phyloP scores from a whole-genome alignment of 2,113 vertebrate genomes.

The Trichomycterus rosablanca region DNA sequence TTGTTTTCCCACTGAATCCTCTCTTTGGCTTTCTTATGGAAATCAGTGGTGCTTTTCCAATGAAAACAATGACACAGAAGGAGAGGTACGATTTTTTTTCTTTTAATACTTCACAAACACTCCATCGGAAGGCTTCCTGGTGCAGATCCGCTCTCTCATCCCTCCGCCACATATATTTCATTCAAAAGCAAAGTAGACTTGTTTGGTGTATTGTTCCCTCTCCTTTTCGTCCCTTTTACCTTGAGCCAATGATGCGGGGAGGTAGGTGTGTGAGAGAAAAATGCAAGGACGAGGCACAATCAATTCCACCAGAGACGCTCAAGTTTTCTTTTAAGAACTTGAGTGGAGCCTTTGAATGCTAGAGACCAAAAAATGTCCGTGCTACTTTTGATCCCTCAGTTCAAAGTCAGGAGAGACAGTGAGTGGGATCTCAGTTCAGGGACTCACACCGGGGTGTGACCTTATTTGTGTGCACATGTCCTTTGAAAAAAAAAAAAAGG shows the following conservation, averaged over 20 bases:
- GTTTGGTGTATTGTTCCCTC: constrained; percentile 80
- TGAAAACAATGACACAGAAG: constrained; percentile 56
- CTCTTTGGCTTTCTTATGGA: constrained; percentile 98
- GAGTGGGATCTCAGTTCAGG: constrained; percentile 40
- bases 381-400: constrained; percentile 73
- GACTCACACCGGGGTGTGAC: constrained; percentile 68
- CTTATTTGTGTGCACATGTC: constrained; percentile 65
- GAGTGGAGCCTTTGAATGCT: constrained; percentile 56
- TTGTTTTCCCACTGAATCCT: constrained; percentile 88
- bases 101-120: constrained; percentile 85
- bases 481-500: constrained; percentile 69
- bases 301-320: constrained; percentile 64
- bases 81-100: constrained; percentile 70
- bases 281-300: constrained; percentile 61
- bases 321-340: constrained; percentile 69
- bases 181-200: constrained; percentile 82
- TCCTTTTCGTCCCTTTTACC: constrained; percentile 58
- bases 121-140: constrained; percentile 87
- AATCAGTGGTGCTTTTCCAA: constrained; percentile 84
- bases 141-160: constrained; percentile 90
- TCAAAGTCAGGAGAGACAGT: constrained; percentile 61
- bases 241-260: constrained; percentile 54
- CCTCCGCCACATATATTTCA: constrained; percentile 94
- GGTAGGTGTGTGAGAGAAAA: constrained; percentile 33
- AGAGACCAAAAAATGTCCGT: constrained; percentile 64